These are phyloP conservation scores for Micromesistius poutassou DNA, from an alignment of 2,797 vertebrate species.

Conservation along the genomic window DNA sequence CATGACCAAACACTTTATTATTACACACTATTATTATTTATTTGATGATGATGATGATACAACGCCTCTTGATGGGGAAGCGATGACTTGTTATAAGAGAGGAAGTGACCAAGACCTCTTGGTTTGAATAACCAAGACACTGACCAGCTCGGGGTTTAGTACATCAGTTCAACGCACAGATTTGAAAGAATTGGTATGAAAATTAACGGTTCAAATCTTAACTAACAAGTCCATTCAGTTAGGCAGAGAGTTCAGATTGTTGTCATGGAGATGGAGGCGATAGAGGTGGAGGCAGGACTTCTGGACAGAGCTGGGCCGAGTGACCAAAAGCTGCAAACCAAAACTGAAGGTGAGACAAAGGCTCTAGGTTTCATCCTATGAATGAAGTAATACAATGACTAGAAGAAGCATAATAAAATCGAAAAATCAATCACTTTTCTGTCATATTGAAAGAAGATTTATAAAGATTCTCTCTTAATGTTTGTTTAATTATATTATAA, in stretches of 20 bases:
- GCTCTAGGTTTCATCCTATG: background rate
- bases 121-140: background rate
- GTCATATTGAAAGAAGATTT: background rate
- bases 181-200: background rate
- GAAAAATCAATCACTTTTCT: background rate
- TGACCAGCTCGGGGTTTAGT: background rate
- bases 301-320: background rate
- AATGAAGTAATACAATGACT: background rate
- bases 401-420: background rate
- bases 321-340: background rate
- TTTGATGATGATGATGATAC: background rate
- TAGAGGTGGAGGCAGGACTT: background rate
- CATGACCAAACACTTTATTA: background rate
- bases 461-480: background rate
- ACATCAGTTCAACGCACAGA: background rate
- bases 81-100: background rate
- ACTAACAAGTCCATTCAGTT: background rate
- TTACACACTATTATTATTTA: background rate
- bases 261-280: background rate
- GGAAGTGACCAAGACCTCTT: background rate
- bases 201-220: background rate
- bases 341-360: background rate
- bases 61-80: background rate
- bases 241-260: background rate
- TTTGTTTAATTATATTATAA: background rate